Conservation (phyloP, 2,113 vertebrate genomes). For the Sinocyclocheilus anshuiensis region DNA sequence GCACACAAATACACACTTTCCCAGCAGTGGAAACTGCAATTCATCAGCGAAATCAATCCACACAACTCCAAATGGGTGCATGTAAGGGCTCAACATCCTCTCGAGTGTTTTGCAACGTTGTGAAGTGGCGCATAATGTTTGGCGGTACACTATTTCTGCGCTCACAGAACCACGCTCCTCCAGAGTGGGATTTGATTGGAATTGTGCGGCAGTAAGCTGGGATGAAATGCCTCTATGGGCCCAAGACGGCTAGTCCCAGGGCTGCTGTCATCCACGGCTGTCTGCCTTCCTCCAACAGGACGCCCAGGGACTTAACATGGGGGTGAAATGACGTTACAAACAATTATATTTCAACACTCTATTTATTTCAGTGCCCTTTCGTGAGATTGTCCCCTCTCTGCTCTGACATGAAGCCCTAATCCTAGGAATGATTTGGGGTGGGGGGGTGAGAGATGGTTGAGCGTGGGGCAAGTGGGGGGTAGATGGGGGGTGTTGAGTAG, state of each 20-base stretch:
- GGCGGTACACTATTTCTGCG: not conserved
- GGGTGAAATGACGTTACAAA: slow-evolving; percentile 87
- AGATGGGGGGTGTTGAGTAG: slow-evolving; percentile 71
- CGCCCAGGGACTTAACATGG: slow-evolving; percentile 81
- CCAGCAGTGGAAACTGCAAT: slow-evolving; percentile 35
- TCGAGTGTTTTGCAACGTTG: slow-evolving; percentile 39
- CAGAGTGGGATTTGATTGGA: slow-evolving; percentile 2
- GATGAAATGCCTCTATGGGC: slow-evolving; percentile 40
- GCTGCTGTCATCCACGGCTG: slow-evolving; percentile 88
- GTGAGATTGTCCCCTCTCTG: slow-evolving; percentile 80
- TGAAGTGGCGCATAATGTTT: slow-evolving; percentile 37
- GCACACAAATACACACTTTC: slow-evolving; percentile 16
- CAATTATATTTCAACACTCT: slow-evolving; percentile 89
- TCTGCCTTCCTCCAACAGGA: slow-evolving; percentile 86
- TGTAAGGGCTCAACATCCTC: slow-evolving; percentile 24
- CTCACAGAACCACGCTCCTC: not conserved
- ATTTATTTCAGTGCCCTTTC: slow-evolving; percentile 87
- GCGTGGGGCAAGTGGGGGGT: slow-evolving; percentile 40
- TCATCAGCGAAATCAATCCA: slow-evolving; percentile 50
- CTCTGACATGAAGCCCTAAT: slow-evolving; percentile 79
- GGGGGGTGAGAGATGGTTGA: slow-evolving; percentile 52
- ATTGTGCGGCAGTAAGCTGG: slow-evolving; percentile 1
- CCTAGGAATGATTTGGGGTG: slow-evolving; percentile 76
- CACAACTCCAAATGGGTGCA: slow-evolving; percentile 24
- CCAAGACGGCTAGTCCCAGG: slow-evolving; percentile 74